A percentile compares a stretch with the other conserved stretches of the same genome.
phyloP scores from a whole-genome alignment of 2,113 vertebrate genomes.

The Nestor notabilis region DNA sequence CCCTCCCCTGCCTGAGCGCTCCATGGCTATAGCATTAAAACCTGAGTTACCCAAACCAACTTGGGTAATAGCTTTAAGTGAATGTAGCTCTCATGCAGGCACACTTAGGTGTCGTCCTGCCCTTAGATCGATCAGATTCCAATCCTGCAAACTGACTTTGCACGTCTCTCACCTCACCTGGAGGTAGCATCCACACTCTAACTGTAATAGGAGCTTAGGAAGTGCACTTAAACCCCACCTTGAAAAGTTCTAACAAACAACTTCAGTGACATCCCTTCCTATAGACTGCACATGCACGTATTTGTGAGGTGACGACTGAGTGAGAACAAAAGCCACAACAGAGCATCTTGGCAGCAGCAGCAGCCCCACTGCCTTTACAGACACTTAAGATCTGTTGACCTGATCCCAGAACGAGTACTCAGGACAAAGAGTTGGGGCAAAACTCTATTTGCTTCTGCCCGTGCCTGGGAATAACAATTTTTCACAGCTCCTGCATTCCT shows the following conservation, averaged over 20 bases:
- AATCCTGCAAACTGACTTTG: background rate
- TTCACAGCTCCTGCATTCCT: background rate
- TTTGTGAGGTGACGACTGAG: background rate
- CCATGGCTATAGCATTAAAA: background rate
- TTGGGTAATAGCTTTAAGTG: background rate
- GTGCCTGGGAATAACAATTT: background rate
- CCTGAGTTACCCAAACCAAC: too few relatives aligned
- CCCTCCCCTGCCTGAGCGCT: rapidly evolving
- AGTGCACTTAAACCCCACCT: background rate
- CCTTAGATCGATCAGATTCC: background rate
- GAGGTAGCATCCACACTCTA: background rate
- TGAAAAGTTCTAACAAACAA: background rate
- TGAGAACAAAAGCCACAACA: background rate
- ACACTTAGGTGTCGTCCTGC: rapidly evolving
- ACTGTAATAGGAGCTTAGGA: background rate
- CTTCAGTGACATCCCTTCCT: background rate
- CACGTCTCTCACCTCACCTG: background rate
- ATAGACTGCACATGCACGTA: background rate
- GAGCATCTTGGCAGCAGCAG: background rate
- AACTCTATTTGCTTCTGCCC: background rate
- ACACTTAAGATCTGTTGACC: background rate
- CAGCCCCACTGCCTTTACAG: rapidly evolving
- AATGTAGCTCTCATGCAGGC: background rate
- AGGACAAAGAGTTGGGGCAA: background rate
- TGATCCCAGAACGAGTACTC: too few relatives aligned